phyloP scores from a whole-genome alignment of 2,113 vertebrate species.

The Litocranius walleri region DNA sequence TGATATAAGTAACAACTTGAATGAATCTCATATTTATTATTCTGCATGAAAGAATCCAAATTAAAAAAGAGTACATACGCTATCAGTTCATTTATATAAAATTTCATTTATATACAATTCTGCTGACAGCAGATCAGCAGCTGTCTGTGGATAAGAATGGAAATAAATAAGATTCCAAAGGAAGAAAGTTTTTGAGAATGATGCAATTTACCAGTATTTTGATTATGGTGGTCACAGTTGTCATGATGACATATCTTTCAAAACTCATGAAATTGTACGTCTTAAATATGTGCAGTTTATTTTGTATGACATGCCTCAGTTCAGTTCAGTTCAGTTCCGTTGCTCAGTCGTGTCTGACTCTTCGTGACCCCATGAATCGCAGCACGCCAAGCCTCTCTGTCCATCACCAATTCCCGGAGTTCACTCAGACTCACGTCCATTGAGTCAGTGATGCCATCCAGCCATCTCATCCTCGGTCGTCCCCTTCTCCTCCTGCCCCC shows the following conservation, averaged over 20 bases:
- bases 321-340: too few relatives aligned
- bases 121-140: not conserved
- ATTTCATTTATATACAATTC: not conserved
- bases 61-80: not conserved
- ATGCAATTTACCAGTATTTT: not conserved
- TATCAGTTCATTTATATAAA: not conserved
- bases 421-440: too few relatives aligned
- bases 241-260: not conserved
- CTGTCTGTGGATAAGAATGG: not conserved
- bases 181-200: not conserved
- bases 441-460: too few relatives aligned
- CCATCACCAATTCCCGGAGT: too few relatives aligned
- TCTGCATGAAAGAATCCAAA: not conserved
- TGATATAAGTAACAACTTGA: not conserved
- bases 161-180: not conserved
- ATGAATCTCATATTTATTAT: not conserved
- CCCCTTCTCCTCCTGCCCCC: too few relatives aligned
- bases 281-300: not conserved
- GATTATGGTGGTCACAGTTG: not conserved
- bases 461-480: too few relatives aligned
- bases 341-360: rapidly evolving
- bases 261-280: not conserved
- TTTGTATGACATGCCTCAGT: too few relatives aligned
- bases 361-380: too few relatives aligned
- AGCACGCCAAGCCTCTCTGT: too few relatives aligned